Evolutionary conservation across 2,113 vertebrate species (phyloP).

Genomic region (Petaurus breviceps): DNA sequence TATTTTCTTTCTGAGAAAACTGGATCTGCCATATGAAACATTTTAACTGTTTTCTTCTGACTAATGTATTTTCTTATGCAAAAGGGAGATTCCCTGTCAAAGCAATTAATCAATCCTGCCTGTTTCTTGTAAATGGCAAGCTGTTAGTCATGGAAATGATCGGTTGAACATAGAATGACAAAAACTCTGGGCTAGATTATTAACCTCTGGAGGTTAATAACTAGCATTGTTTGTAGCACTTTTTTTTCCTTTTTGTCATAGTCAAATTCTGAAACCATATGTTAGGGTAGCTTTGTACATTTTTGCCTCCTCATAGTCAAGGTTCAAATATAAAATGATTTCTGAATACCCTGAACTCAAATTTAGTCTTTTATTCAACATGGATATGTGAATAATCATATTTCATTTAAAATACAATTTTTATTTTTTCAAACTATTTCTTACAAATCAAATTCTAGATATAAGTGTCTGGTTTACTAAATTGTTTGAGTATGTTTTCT

Average conservation of each 20-base stretch:
- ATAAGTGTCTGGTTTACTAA: neutral
- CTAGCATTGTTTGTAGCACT: neutral
- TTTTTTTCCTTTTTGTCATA: neutral
- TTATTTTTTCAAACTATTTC: neutral
- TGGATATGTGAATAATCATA: neutral
- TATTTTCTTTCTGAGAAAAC: neutral
- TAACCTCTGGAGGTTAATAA: neutral
- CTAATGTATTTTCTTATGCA: neutral
- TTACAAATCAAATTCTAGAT: neutral
- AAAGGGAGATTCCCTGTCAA: neutral
- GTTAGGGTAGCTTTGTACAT: neutral
- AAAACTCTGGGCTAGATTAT: too few species aligned
- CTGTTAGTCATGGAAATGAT: neutral
- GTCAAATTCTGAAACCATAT: neutral
- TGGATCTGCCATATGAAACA: neutral
- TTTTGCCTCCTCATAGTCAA: neutral
- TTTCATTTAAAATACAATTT: neutral
- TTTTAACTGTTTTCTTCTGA: neutral
- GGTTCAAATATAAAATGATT: neutral
- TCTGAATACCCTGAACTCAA: neutral
- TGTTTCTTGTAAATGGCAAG: neutral
- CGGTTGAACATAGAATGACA: accelerated
- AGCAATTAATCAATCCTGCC: neutral
- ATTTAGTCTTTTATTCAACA: neutral
- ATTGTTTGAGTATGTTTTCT: neutral